Conservation (phyloP, 1,140 invertebrate genomes). For the Papilio polyxenes region DNA sequence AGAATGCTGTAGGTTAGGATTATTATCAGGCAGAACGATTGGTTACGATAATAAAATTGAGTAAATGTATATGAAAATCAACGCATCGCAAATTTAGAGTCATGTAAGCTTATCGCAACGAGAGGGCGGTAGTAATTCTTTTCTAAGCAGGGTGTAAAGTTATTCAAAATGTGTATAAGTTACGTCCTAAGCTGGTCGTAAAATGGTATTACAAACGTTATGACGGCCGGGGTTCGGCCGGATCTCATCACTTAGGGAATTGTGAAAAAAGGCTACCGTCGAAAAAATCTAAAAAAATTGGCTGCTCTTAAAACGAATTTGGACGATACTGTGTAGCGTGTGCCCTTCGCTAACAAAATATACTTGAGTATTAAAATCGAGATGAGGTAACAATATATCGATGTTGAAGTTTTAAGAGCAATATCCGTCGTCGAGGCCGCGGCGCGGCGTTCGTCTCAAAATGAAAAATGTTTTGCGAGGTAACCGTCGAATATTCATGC, state of each 20-base stretch:
- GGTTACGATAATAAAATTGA: neutral
- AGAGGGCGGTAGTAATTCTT: slow-evolving; percentile 61
- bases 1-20: neutral
- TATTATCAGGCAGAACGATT: neutral
- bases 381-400: slow-evolving; percentile 69
- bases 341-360: slow-evolving; percentile 60
- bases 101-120: slow-evolving; percentile 61
- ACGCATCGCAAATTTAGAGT: slow-evolving; percentile 56
- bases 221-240: slow-evolving; percentile 67
- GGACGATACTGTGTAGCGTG: slow-evolving; percentile 43
- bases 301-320: slow-evolving; percentile 53
- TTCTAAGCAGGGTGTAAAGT: slow-evolving; percentile 68
- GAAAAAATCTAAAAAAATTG: slow-evolving; percentile 50
- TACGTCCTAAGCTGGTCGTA: slow-evolving; percentile 74
- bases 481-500: slow-evolving; percentile 73
- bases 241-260: slow-evolving; percentile 70
- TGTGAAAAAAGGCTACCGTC: slow-evolving; percentile 48
- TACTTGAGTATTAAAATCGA: slow-evolving; percentile 72
- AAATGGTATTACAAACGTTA: slow-evolving; percentile 77
- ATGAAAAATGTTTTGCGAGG: slow-evolving; percentile 73
- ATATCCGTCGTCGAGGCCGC: slow-evolving; percentile 62
- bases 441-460: slow-evolving; percentile 59
- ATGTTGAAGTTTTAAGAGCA: slow-evolving; percentile 71
- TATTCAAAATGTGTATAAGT: slow-evolving; percentile 78
- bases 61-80: slow-evolving; percentile 21